phyloP scores from a whole-genome alignment of 2,888 invertebrate genomes.

The Sclerodermus sp. region DNA sequence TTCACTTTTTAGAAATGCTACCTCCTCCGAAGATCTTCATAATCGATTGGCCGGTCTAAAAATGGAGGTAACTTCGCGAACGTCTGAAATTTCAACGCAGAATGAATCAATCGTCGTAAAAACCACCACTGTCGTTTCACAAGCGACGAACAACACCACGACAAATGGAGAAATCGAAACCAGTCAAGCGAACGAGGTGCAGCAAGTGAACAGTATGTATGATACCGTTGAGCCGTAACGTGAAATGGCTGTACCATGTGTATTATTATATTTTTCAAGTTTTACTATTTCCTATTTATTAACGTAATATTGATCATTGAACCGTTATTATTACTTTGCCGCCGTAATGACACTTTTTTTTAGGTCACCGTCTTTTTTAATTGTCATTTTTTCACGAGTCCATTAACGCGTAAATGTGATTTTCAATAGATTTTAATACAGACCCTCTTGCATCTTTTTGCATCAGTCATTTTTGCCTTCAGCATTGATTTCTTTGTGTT shows the following conservation, averaged over 20 bases:
- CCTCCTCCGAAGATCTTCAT: slow-evolving; percentile 54
- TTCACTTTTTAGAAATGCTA: slow-evolving; percentile 55
- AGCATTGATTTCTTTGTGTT: slow-evolving; percentile 13
- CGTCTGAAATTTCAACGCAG: slow-evolving; percentile 53
- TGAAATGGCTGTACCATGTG: too few species aligned
- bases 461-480: slow-evolving; percentile 12
- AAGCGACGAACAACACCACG: slow-evolving; percentile 49
- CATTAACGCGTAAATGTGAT: too few species aligned
- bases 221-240: background rate
- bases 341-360: background rate
- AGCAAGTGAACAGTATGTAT: slow-evolving; percentile 54
- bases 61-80: slow-evolving; percentile 55
- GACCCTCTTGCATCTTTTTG: too few species aligned
- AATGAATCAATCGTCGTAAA: slow-evolving; percentile 48
- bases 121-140: slow-evolving; percentile 53
- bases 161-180: slow-evolving; percentile 52
- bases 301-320: background rate
- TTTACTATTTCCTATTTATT: background rate
- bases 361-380: too few species aligned
- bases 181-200: slow-evolving; percentile 46
- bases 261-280: too few species aligned
- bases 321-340: background rate
- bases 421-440: too few species aligned
- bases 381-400: too few species aligned
- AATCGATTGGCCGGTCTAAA: slow-evolving; percentile 52